phyloP scores from a whole-genome alignment of 2,797 vertebrate species.

The Platyrinchus mystaceus region DNA sequence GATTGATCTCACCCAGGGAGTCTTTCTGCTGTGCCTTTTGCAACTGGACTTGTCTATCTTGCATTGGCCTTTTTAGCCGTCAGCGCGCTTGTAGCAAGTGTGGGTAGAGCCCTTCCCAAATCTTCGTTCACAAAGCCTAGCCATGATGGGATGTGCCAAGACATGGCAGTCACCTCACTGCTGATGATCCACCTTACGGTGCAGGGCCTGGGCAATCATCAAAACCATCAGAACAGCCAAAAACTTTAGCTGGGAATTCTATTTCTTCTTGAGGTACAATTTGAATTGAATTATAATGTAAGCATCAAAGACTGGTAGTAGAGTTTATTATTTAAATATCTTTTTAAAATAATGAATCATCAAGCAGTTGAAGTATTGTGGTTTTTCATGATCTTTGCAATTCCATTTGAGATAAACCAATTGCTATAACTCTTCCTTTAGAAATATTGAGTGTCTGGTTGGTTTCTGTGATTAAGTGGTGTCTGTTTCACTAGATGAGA shows the following conservation, averaged over 20 bases:
- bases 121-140: too few species aligned
- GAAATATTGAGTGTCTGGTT: rapidly evolving
- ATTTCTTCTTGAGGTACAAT: neutral
- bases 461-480: neutral
- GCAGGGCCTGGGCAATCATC: too few species aligned
- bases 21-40: too few species aligned
- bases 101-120: too few species aligned
- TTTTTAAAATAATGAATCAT: neutral
- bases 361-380: neutral
- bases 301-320: neutral
- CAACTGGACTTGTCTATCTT: too few species aligned
- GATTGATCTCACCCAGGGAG: too few species aligned
- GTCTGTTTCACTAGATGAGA: neutral
- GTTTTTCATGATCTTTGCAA: rapidly evolving
- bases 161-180: rapidly evolving
- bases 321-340: neutral
- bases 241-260: neutral
- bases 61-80: too few species aligned
- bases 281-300: neutral
- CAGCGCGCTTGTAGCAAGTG: too few species aligned
- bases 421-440: rapidly evolving
- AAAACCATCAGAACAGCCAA: neutral
- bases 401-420: rapidly evolving
- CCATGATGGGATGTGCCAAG: too few species aligned
- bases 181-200: rapidly evolving